Percentiles rank a stretch among this genome's conserved stretches.
Conservation (phyloP, 2,797 vertebrate species). For the Macropus fuliginosus region DNA sequence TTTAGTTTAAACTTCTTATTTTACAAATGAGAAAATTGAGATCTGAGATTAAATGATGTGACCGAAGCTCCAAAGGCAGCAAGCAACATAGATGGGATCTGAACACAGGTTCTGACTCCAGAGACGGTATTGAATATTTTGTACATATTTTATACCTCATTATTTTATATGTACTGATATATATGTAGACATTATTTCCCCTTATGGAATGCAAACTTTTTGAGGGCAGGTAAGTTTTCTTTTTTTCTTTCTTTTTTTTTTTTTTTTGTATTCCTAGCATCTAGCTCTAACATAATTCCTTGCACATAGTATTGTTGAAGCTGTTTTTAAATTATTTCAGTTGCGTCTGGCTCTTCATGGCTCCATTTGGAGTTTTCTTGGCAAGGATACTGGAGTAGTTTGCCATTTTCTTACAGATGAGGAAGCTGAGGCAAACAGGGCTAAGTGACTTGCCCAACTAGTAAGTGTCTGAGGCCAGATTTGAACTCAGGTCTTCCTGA, state of each 20-base stretch:
- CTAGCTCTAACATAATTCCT: background rate
- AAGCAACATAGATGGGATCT: background rate
- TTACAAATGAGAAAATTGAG: background rate
- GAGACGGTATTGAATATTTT: background rate
- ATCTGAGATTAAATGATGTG: background rate
- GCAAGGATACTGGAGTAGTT: too few relatives aligned
- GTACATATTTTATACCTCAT: background rate
- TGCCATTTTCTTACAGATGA: too few relatives aligned
- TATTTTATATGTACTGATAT: background rate
- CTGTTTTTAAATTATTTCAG: too few relatives aligned
- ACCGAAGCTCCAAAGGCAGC: background rate
- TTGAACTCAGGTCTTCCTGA: too few relatives aligned
- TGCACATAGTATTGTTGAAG: too few relatives aligned
- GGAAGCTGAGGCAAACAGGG: too few relatives aligned
- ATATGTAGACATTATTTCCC: background rate
- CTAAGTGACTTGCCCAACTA: too few relatives aligned
- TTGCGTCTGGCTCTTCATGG: too few relatives aligned
- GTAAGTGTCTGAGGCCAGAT: too few relatives aligned
- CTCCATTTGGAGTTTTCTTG: too few relatives aligned
- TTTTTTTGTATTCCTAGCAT: background rate
- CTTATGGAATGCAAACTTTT: background rate
- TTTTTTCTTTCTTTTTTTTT: background rate
- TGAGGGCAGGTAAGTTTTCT: background rate
- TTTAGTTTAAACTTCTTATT: background rate
- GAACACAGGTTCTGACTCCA: background rate